phyloP scores from a whole-genome alignment of 2,888 invertebrate species.

The Macaria liturata region DNA sequence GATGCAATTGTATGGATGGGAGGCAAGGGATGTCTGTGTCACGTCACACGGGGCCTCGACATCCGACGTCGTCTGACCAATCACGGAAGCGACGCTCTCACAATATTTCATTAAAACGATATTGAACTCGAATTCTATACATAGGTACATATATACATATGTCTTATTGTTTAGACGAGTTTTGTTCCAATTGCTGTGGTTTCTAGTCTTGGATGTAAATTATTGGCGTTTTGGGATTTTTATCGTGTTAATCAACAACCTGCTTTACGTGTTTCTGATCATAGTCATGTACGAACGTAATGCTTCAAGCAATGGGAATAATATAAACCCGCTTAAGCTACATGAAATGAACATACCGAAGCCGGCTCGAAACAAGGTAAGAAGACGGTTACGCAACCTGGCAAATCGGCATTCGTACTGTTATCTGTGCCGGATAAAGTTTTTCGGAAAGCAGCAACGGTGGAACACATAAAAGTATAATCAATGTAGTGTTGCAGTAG shows the following conservation, averaged over 20 bases:
- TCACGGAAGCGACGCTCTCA: conserved; percentile 44
- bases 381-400: conserved; percentile 33
- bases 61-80: conserved; percentile 37
- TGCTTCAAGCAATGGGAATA: too few species aligned
- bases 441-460: conserved; percentile 43
- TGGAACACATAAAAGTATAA: conserved; percentile 38
- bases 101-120: conserved; percentile 49
- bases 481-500: conserved; percentile 57
- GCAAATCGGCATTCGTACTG: conserved; percentile 26
- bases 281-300: too few species aligned
- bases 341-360: too few species aligned
- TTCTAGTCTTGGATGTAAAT: too few species aligned
- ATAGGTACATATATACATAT: too few species aligned
- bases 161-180: too few species aligned
- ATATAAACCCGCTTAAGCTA: too few species aligned
- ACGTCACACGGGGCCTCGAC: conserved; percentile 39
- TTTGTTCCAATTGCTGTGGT: too few species aligned
- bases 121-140: too few species aligned
- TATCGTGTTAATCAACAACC: too few species aligned
- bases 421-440: conserved; percentile 37
- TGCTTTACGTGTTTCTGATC: too few species aligned
- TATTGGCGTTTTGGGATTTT: too few species aligned
- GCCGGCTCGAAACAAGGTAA: conserved; percentile 4
- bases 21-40: conserved; percentile 27
- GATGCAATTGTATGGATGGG: conserved; percentile 35